A percentile compares a stretch with the other conserved stretches of the same genome.
These are phyloP conservation scores for Nezara viridula DNA, from an alignment of 2,888 invertebrate species.

Conservation along the genomic window DNA sequence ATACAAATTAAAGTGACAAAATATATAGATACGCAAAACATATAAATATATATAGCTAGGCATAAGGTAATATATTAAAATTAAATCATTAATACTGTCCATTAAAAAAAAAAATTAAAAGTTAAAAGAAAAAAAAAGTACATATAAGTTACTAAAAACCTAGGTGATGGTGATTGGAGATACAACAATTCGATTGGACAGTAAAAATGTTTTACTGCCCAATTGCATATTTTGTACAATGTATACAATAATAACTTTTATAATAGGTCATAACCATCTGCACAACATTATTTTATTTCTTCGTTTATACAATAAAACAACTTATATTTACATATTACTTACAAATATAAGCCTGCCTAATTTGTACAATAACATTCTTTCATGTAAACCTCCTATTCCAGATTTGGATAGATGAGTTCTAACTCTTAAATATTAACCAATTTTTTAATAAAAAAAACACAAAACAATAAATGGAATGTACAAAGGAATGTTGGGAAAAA, in stretches of 20 bases:
- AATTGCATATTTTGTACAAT: conserved; percentile 49
- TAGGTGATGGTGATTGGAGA: conserved; percentile 57
- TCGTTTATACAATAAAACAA: conserved; percentile 40
- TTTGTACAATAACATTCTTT: conserved; percentile 39
- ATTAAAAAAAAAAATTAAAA: conserved; percentile 5
- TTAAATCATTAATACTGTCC: conserved; percentile 55
- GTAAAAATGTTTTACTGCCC: neutral
- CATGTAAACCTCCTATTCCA: neutral
- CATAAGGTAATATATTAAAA: conserved; percentile 52
- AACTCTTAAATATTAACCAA: neutral
- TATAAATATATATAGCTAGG: conserved; percentile 51
- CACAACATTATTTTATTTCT: conserved; percentile 15
- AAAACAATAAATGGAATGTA: conserved; percentile 2
- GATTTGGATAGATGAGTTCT: neutral
- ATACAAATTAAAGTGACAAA: conserved; percentile 56
- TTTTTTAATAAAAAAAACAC: neutral
- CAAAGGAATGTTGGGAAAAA: neutral
- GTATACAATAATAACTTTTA: conserved; percentile 4
- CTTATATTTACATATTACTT: conserved; percentile 53
- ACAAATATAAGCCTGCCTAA: conserved; percentile 43
- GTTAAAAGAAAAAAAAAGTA: neutral
- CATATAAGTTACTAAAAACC: conserved; percentile 48
- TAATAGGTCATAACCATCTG: conserved; percentile 4
- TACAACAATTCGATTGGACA: neutral
- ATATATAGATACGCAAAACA: conserved; percentile 43